phyloP scores from a whole-genome alignment of 2,888 invertebrate species.

The Tethea ocularis region DNA sequence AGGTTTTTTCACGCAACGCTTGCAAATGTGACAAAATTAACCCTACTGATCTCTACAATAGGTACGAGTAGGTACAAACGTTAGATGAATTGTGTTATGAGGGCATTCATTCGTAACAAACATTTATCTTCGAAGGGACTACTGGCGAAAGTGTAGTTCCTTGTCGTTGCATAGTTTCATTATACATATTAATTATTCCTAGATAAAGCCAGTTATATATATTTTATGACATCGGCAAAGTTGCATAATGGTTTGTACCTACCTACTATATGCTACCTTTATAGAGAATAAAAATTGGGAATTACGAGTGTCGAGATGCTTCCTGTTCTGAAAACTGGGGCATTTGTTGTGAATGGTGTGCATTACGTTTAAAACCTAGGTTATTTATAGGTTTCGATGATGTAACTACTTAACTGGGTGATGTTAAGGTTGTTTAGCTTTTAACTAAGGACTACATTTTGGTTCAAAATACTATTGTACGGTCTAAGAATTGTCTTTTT shows the following conservation, averaged over 20 bases:
- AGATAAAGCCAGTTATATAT: conserved; percentile 43
- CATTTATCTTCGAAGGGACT: conserved; percentile 17
- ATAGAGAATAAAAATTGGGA: conserved; percentile 47
- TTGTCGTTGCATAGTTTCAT: conserved; percentile 46
- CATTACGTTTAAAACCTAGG: not conserved
- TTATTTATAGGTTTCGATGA: conserved; percentile 4
- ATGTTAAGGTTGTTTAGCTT: not conserved
- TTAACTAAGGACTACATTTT: not conserved
- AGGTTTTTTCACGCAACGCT: too few relatives aligned
- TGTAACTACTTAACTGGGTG: not conserved
- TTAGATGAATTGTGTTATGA: conserved; percentile 6
- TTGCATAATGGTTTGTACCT: conserved; percentile 36
- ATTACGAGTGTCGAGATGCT: conserved; percentile 37
- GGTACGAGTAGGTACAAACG: not conserved
- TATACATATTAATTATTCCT: conserved; percentile 47
- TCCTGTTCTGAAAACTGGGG: conserved; percentile 47
- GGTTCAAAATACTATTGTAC: too few relatives aligned
- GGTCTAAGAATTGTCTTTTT: too few relatives aligned
- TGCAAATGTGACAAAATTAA: too few relatives aligned
- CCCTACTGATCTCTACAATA: too few relatives aligned
- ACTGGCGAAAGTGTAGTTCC: conserved; percentile 49
- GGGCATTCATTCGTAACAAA: conserved; percentile 17
- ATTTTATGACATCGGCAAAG: conserved; percentile 25
- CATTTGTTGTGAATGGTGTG: conserved; percentile 45
- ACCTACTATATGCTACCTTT: too few relatives aligned